phyloP scores from a whole-genome alignment of 2,888 invertebrate species.

The Caenorhabditis afra region DNA sequence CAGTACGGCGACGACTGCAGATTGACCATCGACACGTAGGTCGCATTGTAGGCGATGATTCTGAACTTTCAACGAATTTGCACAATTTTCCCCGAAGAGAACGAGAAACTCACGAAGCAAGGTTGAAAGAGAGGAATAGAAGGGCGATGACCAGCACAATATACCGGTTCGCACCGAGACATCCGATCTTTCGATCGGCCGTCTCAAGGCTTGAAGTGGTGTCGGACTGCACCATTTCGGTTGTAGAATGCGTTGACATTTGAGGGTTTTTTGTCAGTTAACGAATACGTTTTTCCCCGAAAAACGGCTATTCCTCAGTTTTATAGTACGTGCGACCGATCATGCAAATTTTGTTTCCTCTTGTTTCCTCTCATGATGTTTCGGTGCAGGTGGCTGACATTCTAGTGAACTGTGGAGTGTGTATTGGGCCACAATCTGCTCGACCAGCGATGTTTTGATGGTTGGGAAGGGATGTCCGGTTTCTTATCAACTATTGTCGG shows the following conservation, averaged over 20 bases:
- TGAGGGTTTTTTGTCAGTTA: background rate
- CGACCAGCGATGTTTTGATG: too few relatives aligned
- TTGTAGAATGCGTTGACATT: constrained; percentile 21
- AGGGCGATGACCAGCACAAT: constrained; percentile 49
- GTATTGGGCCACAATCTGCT: constrained; percentile 10
- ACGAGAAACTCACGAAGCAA: constrained; percentile 57
- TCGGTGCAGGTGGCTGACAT: constrained; percentile 17
- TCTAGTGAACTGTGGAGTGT: constrained; percentile 19
- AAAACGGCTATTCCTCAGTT: background rate
- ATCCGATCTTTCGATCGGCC: constrained; percentile 38
- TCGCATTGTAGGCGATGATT: constrained; percentile 70
- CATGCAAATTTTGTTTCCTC: constrained; percentile 11
- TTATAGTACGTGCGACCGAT: constrained; percentile 4
- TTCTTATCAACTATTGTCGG: too few relatives aligned
- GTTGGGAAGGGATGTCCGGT: too few relatives aligned
- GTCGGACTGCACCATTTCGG: background rate
- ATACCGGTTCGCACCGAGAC: constrained; percentile 54
- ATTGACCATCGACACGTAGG: constrained; percentile 71
- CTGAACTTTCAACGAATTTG: constrained; percentile 48
- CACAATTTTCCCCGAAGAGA: background rate
- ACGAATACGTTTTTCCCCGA: background rate
- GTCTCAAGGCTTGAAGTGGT: constrained; percentile 4
- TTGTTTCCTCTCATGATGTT: background rate
- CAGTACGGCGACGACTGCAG: constrained; percentile 66
- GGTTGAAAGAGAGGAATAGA: constrained; percentile 40